Conservation (phyloP, 1,140 invertebrate species). For the Macrocentrus cingulum region DNA sequence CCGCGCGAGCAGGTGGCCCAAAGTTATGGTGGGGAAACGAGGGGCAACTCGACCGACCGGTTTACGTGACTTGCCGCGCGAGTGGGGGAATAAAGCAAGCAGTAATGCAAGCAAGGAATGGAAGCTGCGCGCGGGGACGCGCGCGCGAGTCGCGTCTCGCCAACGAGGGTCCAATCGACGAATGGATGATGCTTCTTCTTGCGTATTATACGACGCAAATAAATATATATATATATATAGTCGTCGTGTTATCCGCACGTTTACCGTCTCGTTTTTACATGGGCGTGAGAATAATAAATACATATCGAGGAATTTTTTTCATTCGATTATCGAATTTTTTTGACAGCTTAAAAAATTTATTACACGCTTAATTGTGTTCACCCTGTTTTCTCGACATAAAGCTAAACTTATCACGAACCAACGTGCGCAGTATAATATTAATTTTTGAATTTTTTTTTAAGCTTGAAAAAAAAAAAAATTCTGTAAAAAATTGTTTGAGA, state of each 20-base stretch:
- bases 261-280: constrained; percentile 10
- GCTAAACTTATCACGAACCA: too few relatives aligned
- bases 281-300: neutral
- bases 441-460: too few relatives aligned
- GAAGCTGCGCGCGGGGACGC: neutral
- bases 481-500: too few relatives aligned
- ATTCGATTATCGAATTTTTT: too few relatives aligned
- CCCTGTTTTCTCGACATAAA: too few relatives aligned
- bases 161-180: constrained; percentile 18
- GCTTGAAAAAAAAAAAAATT: too few relatives aligned
- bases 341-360: too few relatives aligned
- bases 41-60: constrained; percentile 53
- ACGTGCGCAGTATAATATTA: too few relatives aligned
- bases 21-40: constrained; percentile 31
- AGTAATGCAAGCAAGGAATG: too few relatives aligned
- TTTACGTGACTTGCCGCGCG: constrained; percentile 42
- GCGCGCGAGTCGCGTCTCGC: neutral
- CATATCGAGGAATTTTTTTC: neutral
- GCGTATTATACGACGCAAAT: constrained; percentile 9
- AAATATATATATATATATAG: constrained; percentile 18
- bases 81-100: neutral
- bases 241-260: constrained; percentile 16
- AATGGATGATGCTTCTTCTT: constrained; percentile 13
- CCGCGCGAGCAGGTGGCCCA: constrained; percentile 52
- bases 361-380: too few relatives aligned